phyloP scores from a whole-genome alignment of 2,888 invertebrate species.

The Sphinx pinastri region DNA sequence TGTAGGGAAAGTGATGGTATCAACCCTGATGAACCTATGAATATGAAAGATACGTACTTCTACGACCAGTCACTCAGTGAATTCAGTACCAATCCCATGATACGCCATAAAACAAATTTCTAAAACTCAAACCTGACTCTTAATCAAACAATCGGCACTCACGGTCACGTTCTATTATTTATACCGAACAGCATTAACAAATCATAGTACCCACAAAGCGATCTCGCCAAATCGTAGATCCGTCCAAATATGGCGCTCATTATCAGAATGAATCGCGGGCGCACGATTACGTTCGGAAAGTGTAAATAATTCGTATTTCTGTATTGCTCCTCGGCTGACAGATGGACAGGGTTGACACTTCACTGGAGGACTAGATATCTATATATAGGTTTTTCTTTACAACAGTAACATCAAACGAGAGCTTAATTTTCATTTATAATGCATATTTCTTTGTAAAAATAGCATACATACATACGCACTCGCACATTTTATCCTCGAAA shows the following conservation, averaged over 20 bases:
- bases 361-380: no score
- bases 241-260: conserved; percentile 54
- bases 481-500: no score
- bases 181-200: conserved; percentile 34
- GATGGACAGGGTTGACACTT: conserved; percentile 38
- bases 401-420: no score
- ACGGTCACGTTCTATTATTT: conserved; percentile 24
- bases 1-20: no score
- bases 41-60: no score
- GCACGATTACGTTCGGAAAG: conserved; percentile 65
- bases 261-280: conserved; percentile 55
- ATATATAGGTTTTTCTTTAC: no score
- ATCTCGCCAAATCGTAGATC: conserved; percentile 33
- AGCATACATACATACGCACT: no score
- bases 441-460: no score
- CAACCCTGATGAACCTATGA: no score
- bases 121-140: not conserved
- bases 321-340: conserved; percentile 58
- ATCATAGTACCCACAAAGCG: conserved; percentile 34
- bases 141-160: conserved; percentile 21
- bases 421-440: no score
- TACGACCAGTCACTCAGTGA: not conserved
- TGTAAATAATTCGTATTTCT: conserved; percentile 70
- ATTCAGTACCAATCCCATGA: not conserved
- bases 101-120: conserved; percentile 4